phyloP scores from a whole-genome alignment of 2,113 vertebrate genomes.

The Monopterus albus region DNA sequence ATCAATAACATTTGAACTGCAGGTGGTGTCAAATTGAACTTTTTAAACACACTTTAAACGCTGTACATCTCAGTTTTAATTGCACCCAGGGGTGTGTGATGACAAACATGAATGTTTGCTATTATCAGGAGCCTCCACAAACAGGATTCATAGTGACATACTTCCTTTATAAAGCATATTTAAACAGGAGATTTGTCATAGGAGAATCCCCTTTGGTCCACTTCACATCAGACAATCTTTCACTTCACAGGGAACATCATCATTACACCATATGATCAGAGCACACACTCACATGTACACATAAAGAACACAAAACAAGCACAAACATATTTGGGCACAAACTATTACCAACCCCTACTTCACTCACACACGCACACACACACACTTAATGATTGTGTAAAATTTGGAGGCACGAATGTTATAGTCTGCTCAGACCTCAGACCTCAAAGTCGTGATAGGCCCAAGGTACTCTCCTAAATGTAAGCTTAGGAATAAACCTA shows the following conservation, averaged over 20 bases:
- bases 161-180: conserved; percentile 57
- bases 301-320: conserved; percentile 38
- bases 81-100: neutral
- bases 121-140: conserved; percentile 31
- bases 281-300: conserved; percentile 1
- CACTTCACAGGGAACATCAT: conserved; percentile 24
- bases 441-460: conserved; percentile 24
- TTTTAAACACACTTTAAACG: neutral
- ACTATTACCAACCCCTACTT: conserved; percentile 41
- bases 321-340: neutral
- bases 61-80: neutral
- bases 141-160: conserved; percentile 22
- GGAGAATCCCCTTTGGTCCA: conserved; percentile 48
- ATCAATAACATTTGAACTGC: conserved; percentile 47
- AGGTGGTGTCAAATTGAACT: conserved; percentile 1
- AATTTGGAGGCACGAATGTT: too few species aligned
- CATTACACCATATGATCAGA: conserved; percentile 38
- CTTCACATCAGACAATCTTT: conserved; percentile 49
- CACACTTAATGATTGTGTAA: conserved; percentile 41
- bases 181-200: conserved; percentile 39
- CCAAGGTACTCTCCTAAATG: conserved; percentile 20
- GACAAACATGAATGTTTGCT: neutral
- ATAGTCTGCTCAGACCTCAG: conserved; percentile 61
- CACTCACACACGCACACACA: conserved; percentile 26
- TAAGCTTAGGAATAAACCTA: conserved; percentile 5